Conservation (phyloP, 2,113 vertebrate genomes). For the Dissostichus mawsoni region DNA sequence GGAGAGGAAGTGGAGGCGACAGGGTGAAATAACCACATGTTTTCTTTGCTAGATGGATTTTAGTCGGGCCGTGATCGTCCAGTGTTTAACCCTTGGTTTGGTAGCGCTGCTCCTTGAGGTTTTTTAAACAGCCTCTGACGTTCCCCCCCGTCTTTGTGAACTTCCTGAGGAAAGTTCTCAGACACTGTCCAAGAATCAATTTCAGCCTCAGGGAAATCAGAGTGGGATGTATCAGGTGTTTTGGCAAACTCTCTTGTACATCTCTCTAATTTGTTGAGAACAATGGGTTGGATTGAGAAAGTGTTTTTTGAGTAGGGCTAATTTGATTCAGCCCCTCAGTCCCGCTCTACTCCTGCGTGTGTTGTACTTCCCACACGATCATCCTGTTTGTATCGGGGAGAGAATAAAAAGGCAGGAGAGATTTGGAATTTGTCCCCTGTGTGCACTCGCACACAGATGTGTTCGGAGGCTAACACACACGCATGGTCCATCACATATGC, state of each 20-base stretch:
- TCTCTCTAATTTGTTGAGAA: conserved; percentile 30
- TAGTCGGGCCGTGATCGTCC: conserved; percentile 42
- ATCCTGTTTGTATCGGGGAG: neutral
- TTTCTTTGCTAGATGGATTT: conserved; percentile 62
- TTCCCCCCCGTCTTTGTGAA: neutral
- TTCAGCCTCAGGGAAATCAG: conserved; percentile 45
- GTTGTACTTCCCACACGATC: conserved; percentile 5
- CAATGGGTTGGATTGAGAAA: conserved; percentile 5
- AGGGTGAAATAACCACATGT: conserved; percentile 58
- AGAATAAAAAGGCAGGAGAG: neutral
- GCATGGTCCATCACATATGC: conserved; percentile 8
- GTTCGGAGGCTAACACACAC: conserved; percentile 12
- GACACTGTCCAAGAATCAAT: conserved; percentile 25
- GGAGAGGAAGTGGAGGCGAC: conserved; percentile 63
- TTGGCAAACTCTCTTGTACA: conserved; percentile 17
- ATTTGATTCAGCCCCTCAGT: conserved; percentile 39
- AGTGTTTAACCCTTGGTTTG: conserved; percentile 59
- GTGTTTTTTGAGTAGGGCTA: conserved; percentile 3
- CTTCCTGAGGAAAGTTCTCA: conserved; percentile 39
- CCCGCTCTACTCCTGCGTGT: conserved; percentile 6
- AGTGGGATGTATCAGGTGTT: conserved; percentile 46
- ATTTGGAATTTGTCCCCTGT: conserved; percentile 25
- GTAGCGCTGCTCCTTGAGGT: conserved; percentile 13
- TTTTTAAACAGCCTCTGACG: conserved; percentile 21
- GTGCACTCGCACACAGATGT: conserved; percentile 4